phyloP scores from a whole-genome alignment of 2,113 vertebrate species.

The Amphilophus citrinellus region DNA sequence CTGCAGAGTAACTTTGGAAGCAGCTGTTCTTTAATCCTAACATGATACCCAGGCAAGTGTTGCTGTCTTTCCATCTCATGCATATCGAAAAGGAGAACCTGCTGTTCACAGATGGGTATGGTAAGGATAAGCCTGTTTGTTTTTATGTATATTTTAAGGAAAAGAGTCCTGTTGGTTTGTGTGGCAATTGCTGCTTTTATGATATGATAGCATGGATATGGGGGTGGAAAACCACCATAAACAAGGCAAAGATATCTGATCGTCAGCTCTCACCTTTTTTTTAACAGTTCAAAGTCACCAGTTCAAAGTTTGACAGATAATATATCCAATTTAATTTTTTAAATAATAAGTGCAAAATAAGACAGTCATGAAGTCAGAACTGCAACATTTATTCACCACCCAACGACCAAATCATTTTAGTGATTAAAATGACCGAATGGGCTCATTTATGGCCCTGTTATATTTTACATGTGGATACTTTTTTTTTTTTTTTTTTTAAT shows the following conservation, averaged over 20 bases:
- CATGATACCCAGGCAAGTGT: conserved; percentile 22
- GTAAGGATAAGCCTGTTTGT: conserved; percentile 1
- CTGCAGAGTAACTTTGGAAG: conserved; percentile 35
- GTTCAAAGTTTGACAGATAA: not conserved
- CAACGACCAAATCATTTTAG: too few relatives aligned
- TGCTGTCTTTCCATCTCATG: not conserved
- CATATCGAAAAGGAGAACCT: conserved; percentile 14
- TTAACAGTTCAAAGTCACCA: not conserved
- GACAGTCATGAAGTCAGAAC: too few relatives aligned
- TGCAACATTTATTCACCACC: too few relatives aligned
- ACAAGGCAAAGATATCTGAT: conserved; percentile 5
- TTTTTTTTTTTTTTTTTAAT: too few relatives aligned
- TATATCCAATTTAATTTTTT: too few relatives aligned
- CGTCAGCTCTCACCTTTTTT: not conserved
- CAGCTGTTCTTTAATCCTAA: conserved; percentile 50
- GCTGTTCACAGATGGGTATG: conserved; percentile 18
- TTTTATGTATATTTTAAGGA: conserved; percentile 30
- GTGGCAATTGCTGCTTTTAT: conserved; percentile 34
- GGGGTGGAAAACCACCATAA: not conserved
- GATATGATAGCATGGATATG: not conserved
- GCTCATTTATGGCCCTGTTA: not conserved
- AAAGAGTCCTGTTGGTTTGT: conserved; percentile 6
- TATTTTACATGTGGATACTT: too few relatives aligned
- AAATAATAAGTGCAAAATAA: too few relatives aligned
- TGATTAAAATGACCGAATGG: not conserved